Evolutionary conservation across 2,888 invertebrate genomes (phyloP), one percentile per base, ranked within the genome.

Genomic region (Acleris cristana): DNA sequence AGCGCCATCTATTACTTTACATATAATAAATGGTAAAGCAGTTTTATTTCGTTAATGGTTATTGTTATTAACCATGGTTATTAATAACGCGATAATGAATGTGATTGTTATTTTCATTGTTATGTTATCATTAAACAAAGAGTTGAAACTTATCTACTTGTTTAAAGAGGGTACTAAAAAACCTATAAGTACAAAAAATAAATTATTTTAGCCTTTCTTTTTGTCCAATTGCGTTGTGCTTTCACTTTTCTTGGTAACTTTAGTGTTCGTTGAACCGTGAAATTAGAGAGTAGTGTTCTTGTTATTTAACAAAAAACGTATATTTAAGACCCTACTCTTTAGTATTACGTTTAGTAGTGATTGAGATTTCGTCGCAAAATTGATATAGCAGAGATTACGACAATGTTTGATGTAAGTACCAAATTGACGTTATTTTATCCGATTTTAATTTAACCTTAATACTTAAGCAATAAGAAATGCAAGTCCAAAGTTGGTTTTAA

Each of bases 211-310:
- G 12, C 18, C 18, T 48, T 67, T 67, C 62, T 63, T 66, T 67
- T 63, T 67, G 57, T 52, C 45, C 53, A 54, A 62, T 54, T 58
- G 48, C 54, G 62, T 63, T 49, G 76, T 75, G 87, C 90, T 87
- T 88, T 88, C 87, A 86, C 87, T 88, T 85, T 86, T 80, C 74
- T 78, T 74, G 59, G 72, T 72, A 70, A 72, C 74, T 77, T 74
- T 73, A 68, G 72, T 72, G 79, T 71, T 80, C 82, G 84, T 69
- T 83, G 70, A 75, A 80, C 84, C 89, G 79, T 89, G 85, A 90
- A 90, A 92, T 90, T 86, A 71, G 79, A 82, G 79, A 80, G 80
- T 74, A 71, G 79, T 73, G 73, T 77, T 76, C 74, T 73, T 71
- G 57, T 64, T 60, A 75, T 76, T 74, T 72, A 78, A 79, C 71